These are phyloP conservation scores for Rafetus swinhoei DNA, from an alignment of 2,113 vertebrate genomes.

Conservation along the genomic window DNA sequence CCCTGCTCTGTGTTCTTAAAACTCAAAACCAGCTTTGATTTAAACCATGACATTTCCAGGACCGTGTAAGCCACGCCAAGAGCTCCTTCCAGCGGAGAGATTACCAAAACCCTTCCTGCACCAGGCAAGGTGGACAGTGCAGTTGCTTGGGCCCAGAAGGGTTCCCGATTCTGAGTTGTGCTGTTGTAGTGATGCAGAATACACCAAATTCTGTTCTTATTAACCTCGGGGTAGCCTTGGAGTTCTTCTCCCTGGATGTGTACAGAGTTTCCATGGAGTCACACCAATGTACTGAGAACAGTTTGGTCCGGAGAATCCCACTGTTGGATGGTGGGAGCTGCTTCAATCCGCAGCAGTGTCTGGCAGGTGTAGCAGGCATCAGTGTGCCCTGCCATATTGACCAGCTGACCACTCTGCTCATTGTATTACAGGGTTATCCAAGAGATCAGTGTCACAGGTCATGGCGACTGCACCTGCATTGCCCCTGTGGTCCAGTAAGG, in stretches of 20 bases:
- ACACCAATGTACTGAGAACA: background rate
- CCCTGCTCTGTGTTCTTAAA: background rate
- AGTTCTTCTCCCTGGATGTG: background rate
- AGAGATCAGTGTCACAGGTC: background rate
- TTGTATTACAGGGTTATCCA: background rate
- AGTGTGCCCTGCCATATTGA: background rate
- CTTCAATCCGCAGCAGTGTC: background rate
- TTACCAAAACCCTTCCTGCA: background rate
- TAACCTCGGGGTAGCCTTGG: background rate
- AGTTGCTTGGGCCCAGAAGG: background rate
- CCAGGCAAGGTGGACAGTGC: background rate
- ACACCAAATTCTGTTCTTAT: background rate
- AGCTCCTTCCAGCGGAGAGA: background rate
- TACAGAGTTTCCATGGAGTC: background rate
- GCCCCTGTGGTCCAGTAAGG: too few relatives aligned
- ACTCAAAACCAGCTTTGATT: background rate
- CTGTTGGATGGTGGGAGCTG: background rate
- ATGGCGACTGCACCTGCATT: too few relatives aligned
- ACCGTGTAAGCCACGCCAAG: background rate
- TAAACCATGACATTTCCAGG: background rate
- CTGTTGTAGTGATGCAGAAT: background rate
- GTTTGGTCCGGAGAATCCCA: background rate
- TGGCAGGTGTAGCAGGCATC: too few relatives aligned
- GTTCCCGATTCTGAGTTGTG: background rate
- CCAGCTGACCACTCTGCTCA: background rate